Percentiles rank a stretch among this genome's conserved stretches.
Evolutionary conservation across 1,140 invertebrate genomes (phyloP).

Genomic region (Hormaphis cornu): DNA sequence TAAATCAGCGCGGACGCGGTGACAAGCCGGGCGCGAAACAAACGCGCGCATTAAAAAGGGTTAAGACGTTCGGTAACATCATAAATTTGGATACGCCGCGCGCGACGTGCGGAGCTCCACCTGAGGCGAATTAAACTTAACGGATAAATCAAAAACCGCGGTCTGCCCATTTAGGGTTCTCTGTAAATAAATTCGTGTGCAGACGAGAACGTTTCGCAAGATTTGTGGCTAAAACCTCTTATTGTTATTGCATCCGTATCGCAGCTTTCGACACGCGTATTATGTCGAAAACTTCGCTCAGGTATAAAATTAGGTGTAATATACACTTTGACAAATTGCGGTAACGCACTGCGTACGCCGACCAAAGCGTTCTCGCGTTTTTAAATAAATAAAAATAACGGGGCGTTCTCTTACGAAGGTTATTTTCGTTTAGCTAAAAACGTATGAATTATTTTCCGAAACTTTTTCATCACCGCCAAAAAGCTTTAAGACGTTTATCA

Average conservation of each 20-base stretch:
- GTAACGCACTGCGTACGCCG: too few species aligned
- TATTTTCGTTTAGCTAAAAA: too few species aligned
- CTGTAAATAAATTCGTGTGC: constrained; percentile 11
- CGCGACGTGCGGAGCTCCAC: constrained; percentile 14
- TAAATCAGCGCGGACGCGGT: constrained; percentile 15
- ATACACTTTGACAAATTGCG: too few species aligned
- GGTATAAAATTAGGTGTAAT: too few species aligned
- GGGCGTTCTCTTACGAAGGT: too few species aligned
- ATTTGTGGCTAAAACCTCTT: constrained; percentile 27
- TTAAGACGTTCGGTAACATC: constrained; percentile 20
- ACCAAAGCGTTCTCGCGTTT: too few species aligned
- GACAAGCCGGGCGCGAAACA: constrained; percentile 8
- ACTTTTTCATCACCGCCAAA: too few species aligned
- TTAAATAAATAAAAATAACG: too few species aligned
- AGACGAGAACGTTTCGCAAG: neutral
- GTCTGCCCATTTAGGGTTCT: constrained; percentile 5
- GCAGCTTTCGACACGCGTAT: neutral
- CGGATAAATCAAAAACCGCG: constrained; percentile 27
- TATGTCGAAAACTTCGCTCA: too few species aligned
- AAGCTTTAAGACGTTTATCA: too few species aligned
- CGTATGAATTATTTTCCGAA: too few species aligned
- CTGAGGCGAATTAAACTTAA: constrained; percentile 19
- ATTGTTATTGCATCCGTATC: constrained; percentile 20
- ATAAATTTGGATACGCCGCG: constrained; percentile 22
- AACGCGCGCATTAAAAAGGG: constrained; percentile 20